Base-by-base conservation (phyloP, 1,140 invertebrate species). In the Macrobrachium nipponense region DNA sequence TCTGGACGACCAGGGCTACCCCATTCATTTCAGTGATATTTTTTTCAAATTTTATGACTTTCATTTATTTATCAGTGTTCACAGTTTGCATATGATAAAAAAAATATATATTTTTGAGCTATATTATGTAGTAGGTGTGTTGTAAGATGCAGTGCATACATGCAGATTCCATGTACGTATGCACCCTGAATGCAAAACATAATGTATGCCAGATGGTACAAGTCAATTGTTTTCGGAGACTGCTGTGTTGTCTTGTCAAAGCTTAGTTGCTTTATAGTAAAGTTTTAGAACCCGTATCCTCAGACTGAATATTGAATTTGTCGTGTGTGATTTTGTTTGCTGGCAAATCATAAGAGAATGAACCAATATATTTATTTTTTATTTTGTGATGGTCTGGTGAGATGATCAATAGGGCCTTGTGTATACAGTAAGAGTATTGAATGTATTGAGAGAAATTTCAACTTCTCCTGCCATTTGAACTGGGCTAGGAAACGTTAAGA, bases 1-100 rank as follows among this genome's bases (percentile, higher is more conserved):
- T 80, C 78, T 62, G 61, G 78, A 80, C 78, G 61, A 64, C 61
- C 78, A 80, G 78, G 78, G 78, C 78, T 80, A 43, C 78, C 78
- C 78, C 61, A 60, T 64, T 79, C 64, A 36, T 80, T 80, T 80
- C 78, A 62, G 62, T 60, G 78, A 66, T 44, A 36, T 77, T 36
- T 66, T 80, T 80, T 80, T 66, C 36, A 43, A 43, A 44, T 43
- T 80, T 66, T 80, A 51, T 12, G 51, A 51, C 51, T 66, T 44
- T 66, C 20, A 66, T 62, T 43, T 62, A 20, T 80, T 60, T 62
- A 80, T 51, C 27, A 66, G 27, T 80, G 78, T 80, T 60, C 20
- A 80, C 44, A 80, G 44, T 58, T 76, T 76, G 51, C 51, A 51
- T 51, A 44, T 76, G 44, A 58, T 5, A 59, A 58, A 76, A 51